phyloP scores from a whole-genome alignment of 2,797 vertebrate genomes.

The Fundulus diaphanus region DNA sequence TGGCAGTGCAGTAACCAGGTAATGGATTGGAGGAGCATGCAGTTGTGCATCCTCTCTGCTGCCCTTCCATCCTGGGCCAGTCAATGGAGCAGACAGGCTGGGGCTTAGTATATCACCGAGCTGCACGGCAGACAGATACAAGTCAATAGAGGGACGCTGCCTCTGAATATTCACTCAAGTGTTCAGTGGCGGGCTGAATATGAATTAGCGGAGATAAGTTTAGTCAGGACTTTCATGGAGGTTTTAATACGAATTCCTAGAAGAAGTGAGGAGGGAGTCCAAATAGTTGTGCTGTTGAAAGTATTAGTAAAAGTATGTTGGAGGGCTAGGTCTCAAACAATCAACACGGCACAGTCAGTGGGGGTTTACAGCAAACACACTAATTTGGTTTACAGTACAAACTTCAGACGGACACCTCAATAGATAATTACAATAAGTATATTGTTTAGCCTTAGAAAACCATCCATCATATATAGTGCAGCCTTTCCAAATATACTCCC shows the following conservation, averaged over 20 bases:
- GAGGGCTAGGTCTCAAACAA: constrained; percentile 46
- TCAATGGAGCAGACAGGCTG: constrained; percentile 76
- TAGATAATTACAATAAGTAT: constrained; percentile 75
- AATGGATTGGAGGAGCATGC: constrained; percentile 80
- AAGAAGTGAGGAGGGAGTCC: constrained; percentile 7
- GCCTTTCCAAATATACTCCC: constrained; percentile 75
- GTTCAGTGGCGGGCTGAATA: constrained; percentile 54
- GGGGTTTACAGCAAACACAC: constrained; percentile 55
- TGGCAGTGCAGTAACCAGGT: constrained; percentile 55
- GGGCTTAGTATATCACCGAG: constrained; percentile 71
- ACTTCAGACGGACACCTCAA: constrained; percentile 66
- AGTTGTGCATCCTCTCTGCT: constrained; percentile 74
- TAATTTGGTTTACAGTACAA: constrained; percentile 54
- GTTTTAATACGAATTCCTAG: constrained; percentile 25
- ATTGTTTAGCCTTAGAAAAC: constrained; percentile 74
- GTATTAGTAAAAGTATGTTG: constrained; percentile 15
- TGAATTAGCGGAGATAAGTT: constrained; percentile 48
- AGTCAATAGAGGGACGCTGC: constrained; percentile 71
- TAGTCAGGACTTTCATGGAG: constrained; percentile 21
- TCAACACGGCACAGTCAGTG: constrained; percentile 41
- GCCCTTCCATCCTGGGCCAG: constrained; percentile 71
- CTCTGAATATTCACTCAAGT: constrained; percentile 74
- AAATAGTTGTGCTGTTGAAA: not conserved
- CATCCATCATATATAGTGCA: constrained; percentile 76
- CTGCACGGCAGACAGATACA: constrained; percentile 60